phyloP scores from a whole-genome alignment of 2,113 vertebrate genomes.

The Macquaria ambigua region DNA sequence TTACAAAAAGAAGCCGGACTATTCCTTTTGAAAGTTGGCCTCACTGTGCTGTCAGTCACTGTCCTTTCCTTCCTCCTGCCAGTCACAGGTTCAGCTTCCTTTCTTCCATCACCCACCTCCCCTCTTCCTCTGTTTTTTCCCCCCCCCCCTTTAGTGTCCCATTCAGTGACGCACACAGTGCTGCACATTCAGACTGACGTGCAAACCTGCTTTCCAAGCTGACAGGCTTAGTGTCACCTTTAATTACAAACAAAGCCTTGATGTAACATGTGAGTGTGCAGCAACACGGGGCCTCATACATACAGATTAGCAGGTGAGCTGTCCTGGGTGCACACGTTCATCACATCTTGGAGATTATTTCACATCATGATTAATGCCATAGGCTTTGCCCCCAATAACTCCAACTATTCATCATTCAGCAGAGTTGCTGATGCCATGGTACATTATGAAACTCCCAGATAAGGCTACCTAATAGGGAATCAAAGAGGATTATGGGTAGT shows the following conservation, averaged over 20 bases:
- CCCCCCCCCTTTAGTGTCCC: slow-evolving; percentile 2
- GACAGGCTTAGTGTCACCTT: slow-evolving; percentile 67
- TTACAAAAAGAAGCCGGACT: neutral
- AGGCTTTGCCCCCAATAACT: neutral
- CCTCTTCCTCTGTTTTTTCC: neutral
- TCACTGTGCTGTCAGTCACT: neutral
- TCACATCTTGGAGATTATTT: slow-evolving; percentile 29
- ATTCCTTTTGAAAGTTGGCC: neutral
- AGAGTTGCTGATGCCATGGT: neutral
- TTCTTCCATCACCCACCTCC: neutral
- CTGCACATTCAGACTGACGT: neutral
- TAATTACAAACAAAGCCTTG: slow-evolving; percentile 47
- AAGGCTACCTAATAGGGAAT: neutral
- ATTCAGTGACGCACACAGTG: slow-evolving; percentile 48
- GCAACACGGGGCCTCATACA: neutral
- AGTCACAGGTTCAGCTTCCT: slow-evolving; percentile 14
- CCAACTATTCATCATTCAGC: neutral
- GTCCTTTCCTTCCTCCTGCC: neutral
- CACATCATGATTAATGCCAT: slow-evolving; percentile 2
- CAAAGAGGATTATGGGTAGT: neutral
- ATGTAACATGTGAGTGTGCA: slow-evolving; percentile 54
- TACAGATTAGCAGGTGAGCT: slow-evolving; percentile 37
- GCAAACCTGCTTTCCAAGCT: slow-evolving; percentile 37
- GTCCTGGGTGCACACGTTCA: slow-evolving; percentile 7
- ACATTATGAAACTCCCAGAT: neutral